A percentile compares a stretch with the other conserved stretches of the same genome.
These are phyloP conservation scores for Plotosus lineatus DNA, from an alignment of 2,113 vertebrate species.

Conservation along the genomic window DNA sequence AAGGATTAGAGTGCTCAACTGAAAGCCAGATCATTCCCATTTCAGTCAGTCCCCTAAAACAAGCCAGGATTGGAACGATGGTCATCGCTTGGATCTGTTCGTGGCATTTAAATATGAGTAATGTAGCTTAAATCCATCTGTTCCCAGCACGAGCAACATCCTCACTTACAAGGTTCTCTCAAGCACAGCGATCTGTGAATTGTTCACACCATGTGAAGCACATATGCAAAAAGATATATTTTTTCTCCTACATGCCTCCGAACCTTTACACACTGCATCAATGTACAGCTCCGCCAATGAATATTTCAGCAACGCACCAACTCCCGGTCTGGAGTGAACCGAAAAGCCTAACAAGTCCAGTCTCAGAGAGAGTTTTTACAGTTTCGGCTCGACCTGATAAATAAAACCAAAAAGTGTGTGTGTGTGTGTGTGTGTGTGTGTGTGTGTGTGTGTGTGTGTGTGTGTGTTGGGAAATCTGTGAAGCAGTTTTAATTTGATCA, in stretches of 20 bases:
- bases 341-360: slow-evolving; percentile 17
- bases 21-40: slow-evolving; percentile 45
- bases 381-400: slow-evolving; percentile 18
- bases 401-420: neutral
- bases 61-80: neutral
- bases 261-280: slow-evolving; percentile 33
- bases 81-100: slow-evolving; percentile 17
- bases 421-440: neutral
- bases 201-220: slow-evolving; percentile 43
- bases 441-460: neutral
- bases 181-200: neutral
- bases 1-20: slow-evolving; percentile 33
- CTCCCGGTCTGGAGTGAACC: slow-evolving; percentile 26
- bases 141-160: neutral
- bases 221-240: slow-evolving; percentile 47
- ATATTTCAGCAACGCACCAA: slow-evolving; percentile 32
- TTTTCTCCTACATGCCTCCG: slow-evolving; percentile 11
- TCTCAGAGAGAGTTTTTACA: slow-evolving; percentile 15
- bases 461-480: neutral
- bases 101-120: neutral
- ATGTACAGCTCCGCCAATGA: slow-evolving; percentile 35
- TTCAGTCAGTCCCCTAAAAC: slow-evolving; percentile 36
- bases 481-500: neutral
- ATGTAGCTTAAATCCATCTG: slow-evolving; percentile 13
- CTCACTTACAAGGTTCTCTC: neutral